These are phyloP conservation scores for Cyclopterus lumpus DNA, from an alignment of 2,797 vertebrate species.

Conservation along the genomic window DNA sequence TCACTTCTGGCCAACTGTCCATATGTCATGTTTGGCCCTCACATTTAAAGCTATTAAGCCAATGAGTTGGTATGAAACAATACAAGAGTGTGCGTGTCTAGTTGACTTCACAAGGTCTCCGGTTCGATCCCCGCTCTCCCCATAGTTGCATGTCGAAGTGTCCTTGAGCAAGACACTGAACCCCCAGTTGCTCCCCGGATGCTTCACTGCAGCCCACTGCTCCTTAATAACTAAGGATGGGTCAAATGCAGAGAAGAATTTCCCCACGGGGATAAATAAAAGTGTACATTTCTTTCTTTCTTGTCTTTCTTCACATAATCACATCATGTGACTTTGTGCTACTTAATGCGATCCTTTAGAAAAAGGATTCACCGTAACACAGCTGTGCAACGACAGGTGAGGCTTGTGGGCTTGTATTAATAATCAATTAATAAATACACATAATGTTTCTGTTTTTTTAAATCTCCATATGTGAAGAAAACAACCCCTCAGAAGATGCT, in stretches of 20 bases:
- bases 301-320: slow-evolving; percentile 40
- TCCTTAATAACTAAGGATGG: too few species aligned
- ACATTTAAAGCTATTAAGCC: background rate
- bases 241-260: too few species aligned
- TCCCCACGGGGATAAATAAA: too few species aligned
- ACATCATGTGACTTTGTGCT: slow-evolving; percentile 67
- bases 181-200: too few species aligned
- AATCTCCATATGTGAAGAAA: background rate
- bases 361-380: slow-evolving; percentile 72
- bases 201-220: too few species aligned
- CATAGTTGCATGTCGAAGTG: too few species aligned
- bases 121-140: too few species aligned
- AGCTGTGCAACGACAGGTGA: slow-evolving; percentile 57
- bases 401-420: slow-evolving; percentile 10
- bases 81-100: slow-evolving; percentile 5
- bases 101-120: too few species aligned
- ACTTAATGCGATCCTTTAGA: slow-evolving; percentile 79
- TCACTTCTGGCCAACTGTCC: background rate
- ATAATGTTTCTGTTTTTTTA: background rate
- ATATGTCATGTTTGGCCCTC: background rate
- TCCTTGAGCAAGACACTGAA: too few species aligned
- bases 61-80: background rate
- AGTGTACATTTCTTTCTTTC: too few species aligned
- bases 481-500: background rate
- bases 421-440: background rate